Evolutionary conservation across 1,140 invertebrate species (phyloP), one percentile per base, ranked within the genome.

Genomic region (Camponotus vicinus): DNA sequence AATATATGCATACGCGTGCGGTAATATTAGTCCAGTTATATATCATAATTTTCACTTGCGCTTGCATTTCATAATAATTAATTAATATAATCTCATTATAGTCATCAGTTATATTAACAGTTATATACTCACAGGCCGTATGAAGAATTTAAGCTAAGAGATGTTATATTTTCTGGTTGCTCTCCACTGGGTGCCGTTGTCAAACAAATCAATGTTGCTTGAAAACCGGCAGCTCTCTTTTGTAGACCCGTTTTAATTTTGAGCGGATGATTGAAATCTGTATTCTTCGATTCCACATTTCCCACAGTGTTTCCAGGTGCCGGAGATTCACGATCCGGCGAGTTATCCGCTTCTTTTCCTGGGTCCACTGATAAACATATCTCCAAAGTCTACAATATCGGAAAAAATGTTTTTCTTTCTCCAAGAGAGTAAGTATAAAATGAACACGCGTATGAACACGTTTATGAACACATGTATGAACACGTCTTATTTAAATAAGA

Each of bases 171-270:
- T 89, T 98, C 97, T 45, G 98, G 97, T 67, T 97, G 96, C 93
- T 97, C 97, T 79, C 97, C 97, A 92, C 98, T 97, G 76, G 97
- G 96, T 95, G 97, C 98, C 34, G 97, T 97, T 67, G 98, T 98
- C 87, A 99, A 95, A 95, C 99, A 99, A 88, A 99, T 98, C 69
- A 99, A 95, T 91, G 99, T 98, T 8, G 98, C 98, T 96, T 99
- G 99, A 96, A 99, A 99, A 85, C 98, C 98, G 27, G 98, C 96
- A 40, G 97, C 96, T 94, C 98, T 97, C 91, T 98, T 98, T 91
- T 98, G 96, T 66, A 96, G 94, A 49, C 98, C 98, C 52, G 96
- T 94, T 92, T 97, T 97, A 32, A 98, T 98, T 95, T 97, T 97
- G 34, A 98, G 95, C 64, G 96, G 95, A 90, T 95, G 93, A 89